Evolutionary conservation across 1,140 invertebrate genomes (phyloP), one percentile per base, ranked within the genome.

Genomic region (Drosophila nikananu): DNA sequence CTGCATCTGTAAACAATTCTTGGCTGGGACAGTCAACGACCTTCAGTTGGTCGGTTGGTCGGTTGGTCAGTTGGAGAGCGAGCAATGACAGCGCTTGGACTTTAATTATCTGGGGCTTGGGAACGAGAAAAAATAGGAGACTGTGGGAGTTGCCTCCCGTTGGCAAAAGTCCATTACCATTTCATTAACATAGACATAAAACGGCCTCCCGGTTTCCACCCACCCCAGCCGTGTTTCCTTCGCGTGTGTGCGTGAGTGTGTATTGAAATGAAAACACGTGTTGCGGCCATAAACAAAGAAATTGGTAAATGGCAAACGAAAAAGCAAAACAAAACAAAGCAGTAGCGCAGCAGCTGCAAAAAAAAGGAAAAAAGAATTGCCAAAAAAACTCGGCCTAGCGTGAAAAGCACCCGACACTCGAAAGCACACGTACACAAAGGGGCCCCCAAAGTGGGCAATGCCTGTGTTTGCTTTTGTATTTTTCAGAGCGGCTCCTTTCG

Each of bases 101-200:
- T 78, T 78, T 78, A 78, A 78, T 78, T 78, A 78, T 78, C 42
- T 70, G 64, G 58, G 51, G 15, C 64, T 49, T 62, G 74, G 54
- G 46, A 54, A 55, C 32, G 23, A 46, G 19, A 44, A 12, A 39
- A 48, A 37, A 57, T 39, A 17, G 54, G 35, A 39, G 55, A 54
- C 71, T 61, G 66, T 61, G 48, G 46, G 19, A 42, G 65, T 67
- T 37, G 54, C 52, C 32, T 48, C 21, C 48, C 44, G 32, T 27
- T 21, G 48, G 19, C 41, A 32, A 48, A 48, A 52, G 64, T 30
- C 72, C 64, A 87, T 90, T 84, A 87, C 86, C 86, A 87, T 87
- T 87, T 87, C 86, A 87, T 87, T 87, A 87, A 84, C 84, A 87
- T 87, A 87, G 65, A 72, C 81, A 90, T 90, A 90, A 89, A 87